Conservation (phyloP, 2,113 vertebrate species). For the Centrocercus urophasianus region DNA sequence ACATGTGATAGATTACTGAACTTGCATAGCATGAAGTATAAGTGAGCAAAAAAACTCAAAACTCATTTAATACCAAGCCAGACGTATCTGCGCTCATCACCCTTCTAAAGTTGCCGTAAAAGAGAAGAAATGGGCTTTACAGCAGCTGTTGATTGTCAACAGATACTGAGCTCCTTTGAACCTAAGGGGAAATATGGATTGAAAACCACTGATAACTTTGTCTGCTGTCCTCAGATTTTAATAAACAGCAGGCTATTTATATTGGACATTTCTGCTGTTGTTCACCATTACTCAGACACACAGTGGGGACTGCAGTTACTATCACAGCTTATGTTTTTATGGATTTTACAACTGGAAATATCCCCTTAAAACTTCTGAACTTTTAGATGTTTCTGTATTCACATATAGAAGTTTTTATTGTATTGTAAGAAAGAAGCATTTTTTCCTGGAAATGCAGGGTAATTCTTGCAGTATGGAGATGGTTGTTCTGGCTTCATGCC, state of each 20-base stretch:
- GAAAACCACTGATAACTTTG: not conserved
- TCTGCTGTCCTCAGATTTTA: not conserved
- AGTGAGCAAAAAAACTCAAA: not conserved
- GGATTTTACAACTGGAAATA: not conserved
- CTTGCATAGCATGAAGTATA: not conserved
- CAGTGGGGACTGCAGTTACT: not conserved
- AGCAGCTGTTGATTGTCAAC: not conserved
- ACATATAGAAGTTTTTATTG: not conserved
- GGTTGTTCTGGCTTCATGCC: not conserved
- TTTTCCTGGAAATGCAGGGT: not conserved
- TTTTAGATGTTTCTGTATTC: not conserved
- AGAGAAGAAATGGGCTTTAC: not conserved
- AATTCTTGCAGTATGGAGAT: not conserved
- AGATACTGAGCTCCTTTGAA: not conserved
- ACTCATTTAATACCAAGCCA: not conserved
- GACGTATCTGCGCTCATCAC: not conserved
- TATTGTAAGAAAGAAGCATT: not conserved
- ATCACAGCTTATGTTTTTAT: not conserved
- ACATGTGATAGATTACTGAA: not conserved
- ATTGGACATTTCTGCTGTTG: not conserved
- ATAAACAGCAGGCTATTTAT: not conserved
- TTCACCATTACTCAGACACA: not conserved
- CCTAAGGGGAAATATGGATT: not conserved
- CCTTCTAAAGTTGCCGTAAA: not conserved
- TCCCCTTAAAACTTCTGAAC: not conserved